Evolutionary conservation across 2,797 vertebrate species (phyloP).

Genomic region (Mionectes olivaceus): DNA sequence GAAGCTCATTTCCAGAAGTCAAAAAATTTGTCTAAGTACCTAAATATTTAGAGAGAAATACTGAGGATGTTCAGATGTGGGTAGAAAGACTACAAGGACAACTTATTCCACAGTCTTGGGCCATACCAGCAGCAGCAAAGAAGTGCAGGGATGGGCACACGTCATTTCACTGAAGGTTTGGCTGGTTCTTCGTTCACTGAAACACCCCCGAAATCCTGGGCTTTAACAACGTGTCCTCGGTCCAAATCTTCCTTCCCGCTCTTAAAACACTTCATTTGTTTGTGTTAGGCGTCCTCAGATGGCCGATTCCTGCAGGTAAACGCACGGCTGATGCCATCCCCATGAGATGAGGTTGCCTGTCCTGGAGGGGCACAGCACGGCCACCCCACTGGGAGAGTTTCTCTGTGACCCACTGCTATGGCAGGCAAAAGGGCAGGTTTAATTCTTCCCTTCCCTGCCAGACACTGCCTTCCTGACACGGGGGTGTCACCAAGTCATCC

Average conservation of each 20-base stretch:
- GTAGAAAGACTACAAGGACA: not conserved
- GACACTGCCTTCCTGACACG: not conserved
- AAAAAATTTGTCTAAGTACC: not conserved
- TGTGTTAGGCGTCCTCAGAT: not conserved
- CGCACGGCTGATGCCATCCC: rapidly evolving
- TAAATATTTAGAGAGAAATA: not conserved
- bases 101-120: not conserved
- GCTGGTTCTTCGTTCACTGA: not conserved
- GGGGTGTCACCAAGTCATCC: rapidly evolving
- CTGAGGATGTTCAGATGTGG: not conserved
- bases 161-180: not conserved
- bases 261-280: not conserved
- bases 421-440: not conserved
- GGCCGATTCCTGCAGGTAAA: not conserved
- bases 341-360: rapidly evolving
- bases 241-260: not conserved
- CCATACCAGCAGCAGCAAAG: not conserved
- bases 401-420: not conserved
- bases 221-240: not conserved
- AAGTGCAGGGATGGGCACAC: rapidly evolving
- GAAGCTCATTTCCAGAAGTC: not conserved
- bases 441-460: not conserved
- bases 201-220: not conserved
- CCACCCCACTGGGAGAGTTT: rapidly evolving
- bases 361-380: not conserved